Base-by-base conservation (phyloP, 2,888 invertebrate species). In the Macrosoma leucophasiata region DNA sequence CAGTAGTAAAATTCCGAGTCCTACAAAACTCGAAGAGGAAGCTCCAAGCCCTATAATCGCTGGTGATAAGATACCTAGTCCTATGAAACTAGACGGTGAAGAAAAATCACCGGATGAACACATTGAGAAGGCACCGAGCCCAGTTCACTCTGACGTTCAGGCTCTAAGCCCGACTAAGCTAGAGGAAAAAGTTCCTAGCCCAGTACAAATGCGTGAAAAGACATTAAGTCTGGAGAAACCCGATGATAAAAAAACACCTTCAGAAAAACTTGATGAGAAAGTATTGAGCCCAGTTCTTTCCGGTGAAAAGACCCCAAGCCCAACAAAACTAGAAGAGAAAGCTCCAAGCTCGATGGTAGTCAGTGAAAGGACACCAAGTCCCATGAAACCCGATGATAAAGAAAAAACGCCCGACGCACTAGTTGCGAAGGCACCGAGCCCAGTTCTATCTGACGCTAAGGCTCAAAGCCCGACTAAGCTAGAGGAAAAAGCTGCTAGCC, bases 31-130 rank as follows among this genome's bases (percentile, higher is more conserved):
- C 7, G 14, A 6, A 7, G 14, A 21, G 14, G n/a, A n/a, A 11
- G 13, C 31, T 12, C 19, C 19, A 13, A 13, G 9, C 7, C 13
- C 28, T 3, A 9, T 6, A 2, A 3, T 1, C 1, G 28, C 18
- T 3, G 14, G 18, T 2, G 29, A 13, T 3, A 29, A 29, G 20
- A 20, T 11, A 8, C 29, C 29, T 6, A 21, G 21, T n/a, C 29
- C 29, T 1, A 8, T 21, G 7, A 13, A 14, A 17, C 4, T 17
- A 17, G 17, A 5, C 17, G 17, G 17, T 17, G 7, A 17, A 17
- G 17, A 17, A 17, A 5, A 5, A 5, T 17, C 17, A 17, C 21
- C 14, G 11, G 21, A 10, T 3, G 13, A 29, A 5, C 14, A 29
- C 13, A 15, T 8, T 8, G 7, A 12, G 3, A 30, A 17, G 14